Evolutionary conservation across 1,140 invertebrate species (phyloP), one percentile per base, ranked within the genome.

Genomic region (Anagrus nilaparvatae): DNA sequence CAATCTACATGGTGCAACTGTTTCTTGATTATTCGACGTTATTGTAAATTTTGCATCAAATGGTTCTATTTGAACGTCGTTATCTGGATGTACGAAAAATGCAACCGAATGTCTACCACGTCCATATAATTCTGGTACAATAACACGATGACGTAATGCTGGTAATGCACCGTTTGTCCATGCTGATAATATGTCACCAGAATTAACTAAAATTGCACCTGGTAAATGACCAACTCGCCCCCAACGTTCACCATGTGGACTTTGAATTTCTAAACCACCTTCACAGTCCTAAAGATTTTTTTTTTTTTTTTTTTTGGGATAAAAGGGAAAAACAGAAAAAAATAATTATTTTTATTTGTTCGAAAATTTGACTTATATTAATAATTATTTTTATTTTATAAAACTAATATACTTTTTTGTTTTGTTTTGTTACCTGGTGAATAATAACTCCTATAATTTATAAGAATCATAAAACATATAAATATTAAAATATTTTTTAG

Each of bases 41-140:
- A n/a, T n/a, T n/a, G n/a, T n/a, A n/a, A n/a, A n/a, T n/a, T n/a
- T n/a, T n/a, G 67, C 50, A 53, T 66, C 76, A 48, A 81, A 58
- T 27, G 76, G 72, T 32, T 74, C 69, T 28, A 84, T 61, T 5
- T 61, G 47, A 2, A 70, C 68, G 30, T 73, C 63, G 45, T 74
- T 62, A 60, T 84, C 78, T 2, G 84, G 84, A 59, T 84, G 80
- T 44, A 82, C 77, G 64, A 86, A 87, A 65, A 81, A 84, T 2
- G 77, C 82, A 25, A 87, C 73, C 23, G 80, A 82, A 56, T 84
- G 81, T 16, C 80, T 74, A 4, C 73, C 73, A 28, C 73, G 69
- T 0, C 72, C 69, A 32, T 73, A 71, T 23, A 77, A 73, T 42
- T 78, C 70, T 0, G 82, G 81, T 4, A 85, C 71, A 0, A 83